Evolutionary conservation across 2,888 invertebrate genomes (phyloP), one percentile per base, ranked within the genome.

Genomic region (Parelbella ahira): DNA sequence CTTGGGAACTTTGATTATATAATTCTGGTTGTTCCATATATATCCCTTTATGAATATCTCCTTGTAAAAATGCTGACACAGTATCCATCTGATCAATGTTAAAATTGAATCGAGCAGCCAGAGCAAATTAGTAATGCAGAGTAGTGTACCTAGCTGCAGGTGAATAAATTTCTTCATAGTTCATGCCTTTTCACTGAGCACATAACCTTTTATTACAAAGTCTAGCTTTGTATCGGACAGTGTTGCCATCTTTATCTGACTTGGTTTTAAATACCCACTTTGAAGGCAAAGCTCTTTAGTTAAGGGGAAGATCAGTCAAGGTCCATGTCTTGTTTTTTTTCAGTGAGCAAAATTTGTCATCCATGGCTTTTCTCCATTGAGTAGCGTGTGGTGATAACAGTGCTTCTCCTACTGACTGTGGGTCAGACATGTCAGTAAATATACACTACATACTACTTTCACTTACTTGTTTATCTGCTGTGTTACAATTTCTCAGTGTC

Each of bases 71-170:
- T 0, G 53, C 50, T 5, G 41, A 30, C 4, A 53, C 29, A 9
- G 55, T 49, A 45, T 55, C 51, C 47, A 52, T 47, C 6, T 53
- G 50, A 10, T 45, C 8, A 0, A 53, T 45, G 1, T 48, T 12
- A n/a, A 50, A 4, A 4, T 25, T 21, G 12, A 34, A 20, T 15
- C 32, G 33, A 1, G 41, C 50, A 15, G 46, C 50, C n/a, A 46
- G 7, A 8, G 49, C 44, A 33, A 50, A 27, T 7, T 44, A 25
- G 27, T 39, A 50, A 5, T 48, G 48, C n/a, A 52, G 25, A 18
- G 50, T 41, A 15, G 50, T 47, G 20, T 52, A 50, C 1, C 51
- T 48, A 1, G 52, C 51, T 3, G 56, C 59, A 2, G 56, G 54
- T 1, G 54, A 37, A 30, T 44, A 57, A 2, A 45, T 20, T 15